Conservation (phyloP, 37 sponge, comb jelly and placozoan genomes). For the Amphimedon queenslandica region DNA sequence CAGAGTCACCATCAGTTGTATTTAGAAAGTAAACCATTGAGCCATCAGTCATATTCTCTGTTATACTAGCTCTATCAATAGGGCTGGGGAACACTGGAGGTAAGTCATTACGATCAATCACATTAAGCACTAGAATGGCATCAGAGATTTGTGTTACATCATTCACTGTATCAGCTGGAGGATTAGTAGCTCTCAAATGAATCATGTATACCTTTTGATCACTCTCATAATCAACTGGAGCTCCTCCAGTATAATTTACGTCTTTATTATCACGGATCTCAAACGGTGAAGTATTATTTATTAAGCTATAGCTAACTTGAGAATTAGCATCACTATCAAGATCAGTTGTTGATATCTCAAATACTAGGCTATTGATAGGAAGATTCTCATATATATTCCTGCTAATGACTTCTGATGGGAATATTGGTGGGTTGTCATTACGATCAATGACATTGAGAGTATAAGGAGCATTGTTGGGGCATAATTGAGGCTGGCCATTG, state of each 20-base stretch:
- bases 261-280: constrained; percentile 19
- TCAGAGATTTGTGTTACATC: constrained; percentile 29
- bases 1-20: constrained; percentile 59
- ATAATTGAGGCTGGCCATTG: constrained; percentile 4
- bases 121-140: constrained; percentile 34
- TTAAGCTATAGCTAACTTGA: constrained; percentile 6
- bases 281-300: constrained; percentile 33
- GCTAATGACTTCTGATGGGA: constrained; percentile 27
- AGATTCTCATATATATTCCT: constrained; percentile 36
- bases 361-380: background rate
- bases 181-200: constrained; percentile 39
- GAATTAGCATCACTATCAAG: constrained; percentile 42
- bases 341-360: constrained; percentile 30
- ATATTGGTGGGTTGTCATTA: constrained; percentile 77
- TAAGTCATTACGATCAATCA: constrained; percentile 62
- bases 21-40: constrained; percentile 22
- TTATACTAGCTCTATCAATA: constrained; percentile 17
- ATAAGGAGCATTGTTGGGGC: constrained; percentile 16
- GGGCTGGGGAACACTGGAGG: constrained; percentile 47
- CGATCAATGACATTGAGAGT: constrained; percentile 56
- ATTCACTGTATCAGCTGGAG: constrained; percentile 14
- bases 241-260: constrained; percentile 8
- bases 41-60: constrained; percentile 28
- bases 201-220: constrained; percentile 19
- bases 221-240: constrained; percentile 37